phyloP scores from a whole-genome alignment of 2,797 vertebrate species.

The Ara ararauna region DNA sequence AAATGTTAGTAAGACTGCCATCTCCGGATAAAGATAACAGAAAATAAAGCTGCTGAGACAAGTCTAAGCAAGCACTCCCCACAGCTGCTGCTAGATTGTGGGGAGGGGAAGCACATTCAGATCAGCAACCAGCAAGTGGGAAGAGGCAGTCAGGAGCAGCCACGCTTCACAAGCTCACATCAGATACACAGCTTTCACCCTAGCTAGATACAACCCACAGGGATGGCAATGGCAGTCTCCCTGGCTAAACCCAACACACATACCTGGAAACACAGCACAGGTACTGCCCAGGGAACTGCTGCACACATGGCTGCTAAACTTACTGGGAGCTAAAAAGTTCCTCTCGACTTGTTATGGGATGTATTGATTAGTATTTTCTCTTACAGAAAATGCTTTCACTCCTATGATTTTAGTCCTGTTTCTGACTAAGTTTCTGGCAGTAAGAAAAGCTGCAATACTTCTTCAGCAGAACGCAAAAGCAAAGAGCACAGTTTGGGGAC shows the following conservation, averaged over 20 bases:
- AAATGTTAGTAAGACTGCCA: not conserved
- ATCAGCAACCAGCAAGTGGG: not conserved
- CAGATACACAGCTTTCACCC: not conserved
- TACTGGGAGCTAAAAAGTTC: not conserved
- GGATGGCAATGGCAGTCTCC: not conserved
- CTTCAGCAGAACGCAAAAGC: not conserved
- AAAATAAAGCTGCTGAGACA: not conserved
- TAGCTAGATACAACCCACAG: fast-evolving
- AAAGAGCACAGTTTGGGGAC: not conserved
- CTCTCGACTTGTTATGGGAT: not conserved
- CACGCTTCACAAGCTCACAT: not conserved
- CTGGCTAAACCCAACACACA: not conserved
- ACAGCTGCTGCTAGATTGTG: fast-evolving
- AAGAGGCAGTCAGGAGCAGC: not conserved
- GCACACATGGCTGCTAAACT: not conserved
- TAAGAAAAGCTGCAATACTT: not conserved
- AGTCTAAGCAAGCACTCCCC: not conserved
- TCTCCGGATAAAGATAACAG: not conserved
- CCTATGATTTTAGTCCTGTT: not conserved
- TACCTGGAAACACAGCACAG: fast-evolving
- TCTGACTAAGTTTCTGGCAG: not conserved
- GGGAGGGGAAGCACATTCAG: not conserved
- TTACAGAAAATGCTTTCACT: not conserved
- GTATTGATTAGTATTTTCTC: not conserved
- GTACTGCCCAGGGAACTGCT: not conserved